These are phyloP conservation scores for Habrosyne pyritoides DNA, from an alignment of 2,888 invertebrate species.

Conservation along the genomic window DNA sequence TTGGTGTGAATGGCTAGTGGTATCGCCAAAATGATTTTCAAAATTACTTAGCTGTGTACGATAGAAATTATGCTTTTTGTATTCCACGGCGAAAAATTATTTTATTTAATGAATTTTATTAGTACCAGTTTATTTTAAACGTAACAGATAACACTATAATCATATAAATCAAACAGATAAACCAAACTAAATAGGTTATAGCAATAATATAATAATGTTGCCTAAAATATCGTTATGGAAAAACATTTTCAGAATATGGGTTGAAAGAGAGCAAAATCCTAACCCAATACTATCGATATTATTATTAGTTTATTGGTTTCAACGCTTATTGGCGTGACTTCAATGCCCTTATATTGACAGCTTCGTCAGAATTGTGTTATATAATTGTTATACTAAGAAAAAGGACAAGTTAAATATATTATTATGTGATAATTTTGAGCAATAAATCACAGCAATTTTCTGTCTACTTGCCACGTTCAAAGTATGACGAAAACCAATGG, in stretches of 20 bases:
- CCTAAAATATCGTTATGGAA: not conserved
- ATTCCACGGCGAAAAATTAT: not conserved
- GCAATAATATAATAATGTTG: not conserved
- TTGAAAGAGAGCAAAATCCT: not conserved
- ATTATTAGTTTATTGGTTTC: not conserved
- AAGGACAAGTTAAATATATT: not conserved
- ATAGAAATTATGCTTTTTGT: not conserved
- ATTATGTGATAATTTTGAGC: not conserved
- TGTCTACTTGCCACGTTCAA: not conserved
- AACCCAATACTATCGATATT: not conserved
- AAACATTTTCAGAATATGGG: not conserved
- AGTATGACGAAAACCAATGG: not conserved
- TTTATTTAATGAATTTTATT: not conserved
- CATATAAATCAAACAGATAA: not conserved
- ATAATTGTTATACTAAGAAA: not conserved
- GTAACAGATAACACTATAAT: not conserved
- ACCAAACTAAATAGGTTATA: not conserved
- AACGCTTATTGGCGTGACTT: not conserved
- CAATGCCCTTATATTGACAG: not conserved
- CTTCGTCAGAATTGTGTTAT: not conserved
- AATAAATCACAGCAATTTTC: not conserved
- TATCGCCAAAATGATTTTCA: not conserved
- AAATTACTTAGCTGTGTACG: not conserved
- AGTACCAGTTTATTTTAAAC: not conserved
- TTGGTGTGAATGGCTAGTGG: constrained; percentile 17